Percentiles rank a stretch among this genome's conserved stretches.
These are phyloP conservation scores for Phymatocera aterrima DNA, from an alignment of 2,888 invertebrate genomes.

Conservation along the genomic window DNA sequence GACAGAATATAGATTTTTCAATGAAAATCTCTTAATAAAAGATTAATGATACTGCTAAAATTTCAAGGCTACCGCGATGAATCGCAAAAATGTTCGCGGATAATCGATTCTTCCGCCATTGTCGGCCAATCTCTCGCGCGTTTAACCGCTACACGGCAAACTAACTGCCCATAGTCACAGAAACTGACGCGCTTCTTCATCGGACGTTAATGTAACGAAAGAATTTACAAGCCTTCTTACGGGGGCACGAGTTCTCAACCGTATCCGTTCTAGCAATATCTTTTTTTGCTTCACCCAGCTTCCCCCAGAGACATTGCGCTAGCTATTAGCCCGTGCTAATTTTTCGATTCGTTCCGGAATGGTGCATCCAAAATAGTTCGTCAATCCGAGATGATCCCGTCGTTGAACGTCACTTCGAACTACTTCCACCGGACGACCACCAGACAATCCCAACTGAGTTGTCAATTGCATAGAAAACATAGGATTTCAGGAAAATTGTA, in stretches of 20 bases:
- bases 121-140: conserved; percentile 23
- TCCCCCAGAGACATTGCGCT: not conserved
- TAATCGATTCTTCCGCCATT: conserved; percentile 39
- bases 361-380: not conserved
- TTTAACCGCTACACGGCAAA: conserved; percentile 17
- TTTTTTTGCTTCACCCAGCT: conserved; percentile 6
- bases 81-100: conserved; percentile 27
- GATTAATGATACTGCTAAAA: conserved; percentile 14
- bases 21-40: conserved; percentile 13
- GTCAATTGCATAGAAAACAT: no score
- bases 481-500: conserved; percentile 22
- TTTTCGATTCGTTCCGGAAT: not conserved
- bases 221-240: conserved; percentile 37
- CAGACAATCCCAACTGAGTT: no score
- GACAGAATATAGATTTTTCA: conserved; percentile 12
- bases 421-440: not conserved
- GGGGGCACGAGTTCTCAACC: conserved; percentile 23
- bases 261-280: conserved; percentile 13
- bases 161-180: conserved; percentile 12
- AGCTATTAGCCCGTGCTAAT: not conserved
- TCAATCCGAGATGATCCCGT: not conserved
- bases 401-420: not conserved
- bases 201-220: conserved; percentile 19
- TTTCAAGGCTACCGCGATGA: conserved; percentile 6
- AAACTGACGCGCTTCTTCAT: conserved; percentile 25